These are phyloP conservation scores for Prionailurus viverrinus DNA, from an alignment of 2,113 vertebrate genomes.

Conservation along the genomic window DNA sequence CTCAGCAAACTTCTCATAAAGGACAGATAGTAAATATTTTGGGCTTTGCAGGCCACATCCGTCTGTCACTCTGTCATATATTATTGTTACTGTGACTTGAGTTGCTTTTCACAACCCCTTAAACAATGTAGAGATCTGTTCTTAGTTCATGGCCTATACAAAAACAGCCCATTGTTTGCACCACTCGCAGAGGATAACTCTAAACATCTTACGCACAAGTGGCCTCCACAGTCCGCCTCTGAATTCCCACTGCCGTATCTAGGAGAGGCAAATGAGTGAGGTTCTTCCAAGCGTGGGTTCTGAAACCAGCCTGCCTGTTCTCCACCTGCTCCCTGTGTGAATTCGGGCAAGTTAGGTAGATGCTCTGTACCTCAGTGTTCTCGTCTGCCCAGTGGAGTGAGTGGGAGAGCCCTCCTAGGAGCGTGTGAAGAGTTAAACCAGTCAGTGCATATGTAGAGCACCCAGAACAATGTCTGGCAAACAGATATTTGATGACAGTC, in stretches of 20 bases:
- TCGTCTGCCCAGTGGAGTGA: background rate
- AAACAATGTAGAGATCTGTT: background rate
- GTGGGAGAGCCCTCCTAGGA: background rate
- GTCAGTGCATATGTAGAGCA: background rate
- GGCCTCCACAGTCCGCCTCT: background rate
- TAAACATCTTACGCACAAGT: background rate
- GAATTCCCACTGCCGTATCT: background rate
- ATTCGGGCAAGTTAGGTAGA: background rate
- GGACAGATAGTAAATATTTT: background rate
- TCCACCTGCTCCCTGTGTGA: background rate
- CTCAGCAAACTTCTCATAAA: background rate
- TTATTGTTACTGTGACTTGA: background rate
- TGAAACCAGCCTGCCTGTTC: background rate
- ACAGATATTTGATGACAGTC: background rate
- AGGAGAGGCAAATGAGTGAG: background rate
- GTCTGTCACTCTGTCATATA: background rate
- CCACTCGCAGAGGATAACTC: background rate
- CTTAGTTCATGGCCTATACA: background rate
- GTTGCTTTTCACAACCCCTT: background rate
- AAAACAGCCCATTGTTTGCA: background rate
- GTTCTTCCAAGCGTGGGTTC: background rate
- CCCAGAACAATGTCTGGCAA: background rate
- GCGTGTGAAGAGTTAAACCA: background rate
- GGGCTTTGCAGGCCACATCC: background rate
- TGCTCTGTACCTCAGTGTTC: background rate